These are phyloP conservation scores for Dryocosmus kuriphilus DNA, from an alignment of 2,888 invertebrate genomes.

Conservation along the genomic window DNA sequence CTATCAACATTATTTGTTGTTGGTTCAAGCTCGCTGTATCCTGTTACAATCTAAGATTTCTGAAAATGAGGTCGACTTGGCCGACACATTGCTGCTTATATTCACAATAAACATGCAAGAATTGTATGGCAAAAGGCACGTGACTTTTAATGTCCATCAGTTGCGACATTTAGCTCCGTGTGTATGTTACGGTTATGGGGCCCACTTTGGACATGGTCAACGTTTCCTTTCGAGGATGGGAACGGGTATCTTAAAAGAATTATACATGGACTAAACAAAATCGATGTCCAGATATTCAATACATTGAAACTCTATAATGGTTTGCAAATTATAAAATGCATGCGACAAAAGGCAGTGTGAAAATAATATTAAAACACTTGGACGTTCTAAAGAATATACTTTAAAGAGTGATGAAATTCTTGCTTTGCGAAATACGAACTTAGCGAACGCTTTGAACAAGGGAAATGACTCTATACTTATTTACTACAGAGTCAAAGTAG, in stretches of 20 bases:
- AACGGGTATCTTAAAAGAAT: conserved; percentile 40
- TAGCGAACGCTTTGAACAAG: neutral
- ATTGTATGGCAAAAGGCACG: conserved; percentile 39
- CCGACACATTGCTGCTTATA: no score
- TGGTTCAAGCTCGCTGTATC: no score
- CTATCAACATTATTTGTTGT: no score
- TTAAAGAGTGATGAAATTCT: neutral
- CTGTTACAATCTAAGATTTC: no score
- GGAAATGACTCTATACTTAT: neutral
- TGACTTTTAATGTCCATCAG: conserved; percentile 43
- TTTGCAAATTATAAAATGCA: neutral
- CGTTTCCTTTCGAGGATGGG: conserved; percentile 45
- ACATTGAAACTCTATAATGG: conserved; percentile 29
- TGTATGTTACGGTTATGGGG: conserved; percentile 40
- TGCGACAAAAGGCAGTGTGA: neutral
- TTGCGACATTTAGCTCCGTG: conserved; percentile 29
- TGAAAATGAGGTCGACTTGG: no score
- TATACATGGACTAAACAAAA: conserved; percentile 44
- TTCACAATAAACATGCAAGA: neutral
- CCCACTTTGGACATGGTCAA: conserved; percentile 41
- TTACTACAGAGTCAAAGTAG: conserved; percentile 10
- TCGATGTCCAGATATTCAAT: conserved; percentile 42
- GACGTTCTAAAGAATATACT: neutral
- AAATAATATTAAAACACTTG: neutral
- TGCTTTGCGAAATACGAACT: neutral